Percentiles rank a stretch among this genome's conserved stretches.
Conservation (phyloP, 2,113 vertebrate genomes). For the Onychorhynchus coronatus region DNA sequence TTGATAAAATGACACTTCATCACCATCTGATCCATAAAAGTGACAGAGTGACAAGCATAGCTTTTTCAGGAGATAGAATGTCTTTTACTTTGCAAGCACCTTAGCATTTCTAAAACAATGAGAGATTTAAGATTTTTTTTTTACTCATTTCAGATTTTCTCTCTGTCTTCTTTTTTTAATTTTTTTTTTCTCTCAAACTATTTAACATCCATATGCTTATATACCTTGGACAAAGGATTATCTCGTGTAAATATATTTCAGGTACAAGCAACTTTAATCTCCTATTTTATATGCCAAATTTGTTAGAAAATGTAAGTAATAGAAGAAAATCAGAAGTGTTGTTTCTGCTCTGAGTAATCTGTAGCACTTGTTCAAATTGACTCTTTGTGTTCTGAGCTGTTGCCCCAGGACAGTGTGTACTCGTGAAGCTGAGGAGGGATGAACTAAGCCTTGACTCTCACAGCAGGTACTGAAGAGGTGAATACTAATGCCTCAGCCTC, state of each 20-base stretch:
- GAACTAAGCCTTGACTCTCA: not conserved
- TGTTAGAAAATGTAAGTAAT: not conserved
- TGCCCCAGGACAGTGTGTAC: not conserved
- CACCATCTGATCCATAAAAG: not conserved
- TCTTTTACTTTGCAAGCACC: not conserved
- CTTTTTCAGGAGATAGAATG: not conserved
- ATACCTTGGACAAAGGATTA: not conserved
- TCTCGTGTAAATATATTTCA: not conserved
- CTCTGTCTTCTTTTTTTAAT: accelerated
- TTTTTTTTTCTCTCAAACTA: not conserved
- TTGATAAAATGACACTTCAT: not conserved
- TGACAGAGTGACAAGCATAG: not conserved
- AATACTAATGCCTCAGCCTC: not conserved
- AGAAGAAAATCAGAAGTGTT: not conserved
- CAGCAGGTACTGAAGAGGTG: not conserved
- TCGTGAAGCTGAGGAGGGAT: not conserved
- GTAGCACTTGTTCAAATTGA: not conserved
- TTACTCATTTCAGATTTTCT: not conserved
- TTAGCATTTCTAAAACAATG: not conserved
- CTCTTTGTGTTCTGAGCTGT: not conserved
- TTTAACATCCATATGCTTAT: not conserved
- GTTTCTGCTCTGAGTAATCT: not conserved
- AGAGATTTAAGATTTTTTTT: not conserved
- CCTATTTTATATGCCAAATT: not conserved
- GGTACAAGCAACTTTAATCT: not conserved